Base-by-base conservation (phyloP, 2,888 invertebrate genomes). In the Euproctis similis region DNA sequence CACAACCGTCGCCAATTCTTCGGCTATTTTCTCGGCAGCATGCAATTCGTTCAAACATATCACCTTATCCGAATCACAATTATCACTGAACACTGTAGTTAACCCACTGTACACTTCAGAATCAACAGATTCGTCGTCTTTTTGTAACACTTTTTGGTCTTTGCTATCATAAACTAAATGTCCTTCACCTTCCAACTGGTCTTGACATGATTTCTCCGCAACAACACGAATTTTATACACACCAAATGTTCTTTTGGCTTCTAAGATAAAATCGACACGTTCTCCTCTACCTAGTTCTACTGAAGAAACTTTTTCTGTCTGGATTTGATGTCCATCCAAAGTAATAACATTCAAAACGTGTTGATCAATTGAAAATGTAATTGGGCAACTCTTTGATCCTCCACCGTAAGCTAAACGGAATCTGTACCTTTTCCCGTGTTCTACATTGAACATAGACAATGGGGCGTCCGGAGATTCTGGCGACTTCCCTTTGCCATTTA, bases 251-350 rank as follows among this genome's bases (percentile, higher is more conserved):
- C 85, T 87, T 48, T 86, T 86, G 7, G 92, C 88, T 30, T 87
- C 86, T 30, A 94, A 47, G 28, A 94, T 85, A 47, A 94, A 90
- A 67, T 94, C 94, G 6, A 89, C 87, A 28, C 93, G 84, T 65
- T 94, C 94, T 2, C 93, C 94, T 73, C 89, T 87, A 3, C 87
- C 86, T 16, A 92, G 52, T 28, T 81, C 84, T 20, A 92, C 75
- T 3, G 87, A 85, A 22, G 71, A 70, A 1, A 87, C 88, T 34
- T 85, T 70, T 42, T 87, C 78, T 1, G 90, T 86, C 26, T 84
- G 71, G 10, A 92, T 85, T 22, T 87, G 82, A 51, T 89, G 86
- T 0, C 93, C 93, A 59, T 94, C 93, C 31, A 93, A 76, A 9
- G 90, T 86, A 23, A 93, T 88, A 7, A 93, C 72, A 41, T 85